Evolutionary conservation across 1,140 invertebrate genomes (phyloP).

Genomic region (Drosophila setifemur): DNA sequence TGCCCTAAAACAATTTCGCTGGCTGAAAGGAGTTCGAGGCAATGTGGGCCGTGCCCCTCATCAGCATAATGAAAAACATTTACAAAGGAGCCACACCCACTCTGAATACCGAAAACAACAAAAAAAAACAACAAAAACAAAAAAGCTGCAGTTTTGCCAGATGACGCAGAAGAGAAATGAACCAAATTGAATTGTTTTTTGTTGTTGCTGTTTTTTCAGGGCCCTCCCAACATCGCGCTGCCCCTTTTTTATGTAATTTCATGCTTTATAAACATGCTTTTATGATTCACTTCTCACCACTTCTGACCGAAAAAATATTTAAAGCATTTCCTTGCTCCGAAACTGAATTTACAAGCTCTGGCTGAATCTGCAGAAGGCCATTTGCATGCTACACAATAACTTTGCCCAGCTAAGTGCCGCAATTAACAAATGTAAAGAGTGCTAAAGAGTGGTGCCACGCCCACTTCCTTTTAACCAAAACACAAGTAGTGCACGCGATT

Average conservation of each 20-base stretch:
- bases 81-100: constrained; percentile 17
- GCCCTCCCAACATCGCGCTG: constrained; percentile 16
- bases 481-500: constrained; percentile 42
- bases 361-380: neutral
- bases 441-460: constrained; percentile 34
- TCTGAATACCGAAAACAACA: constrained; percentile 1
- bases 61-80: constrained; percentile 69
- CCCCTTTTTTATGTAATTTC: constrained; percentile 34
- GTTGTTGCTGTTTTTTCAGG: constrained; percentile 6
- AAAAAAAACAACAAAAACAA: constrained; percentile 1
- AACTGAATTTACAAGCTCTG: neutral
- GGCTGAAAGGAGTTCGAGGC: constrained; percentile 15
- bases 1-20: neutral
- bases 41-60: constrained; percentile 17
- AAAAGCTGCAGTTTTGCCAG: constrained; percentile 37
- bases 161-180: constrained; percentile 11
- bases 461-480: constrained; percentile 36
- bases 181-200: constrained; percentile 57
- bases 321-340: neutral
- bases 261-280: constrained; percentile 38
- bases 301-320: constrained; percentile 16
- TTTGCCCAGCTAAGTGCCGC: constrained; percentile 36
- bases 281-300: constrained; percentile 37
- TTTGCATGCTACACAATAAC: constrained; percentile 20
- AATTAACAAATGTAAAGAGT: constrained; percentile 44